Conservation (phyloP, 2,113 vertebrate genomes). For the Climacteris rufus region DNA sequence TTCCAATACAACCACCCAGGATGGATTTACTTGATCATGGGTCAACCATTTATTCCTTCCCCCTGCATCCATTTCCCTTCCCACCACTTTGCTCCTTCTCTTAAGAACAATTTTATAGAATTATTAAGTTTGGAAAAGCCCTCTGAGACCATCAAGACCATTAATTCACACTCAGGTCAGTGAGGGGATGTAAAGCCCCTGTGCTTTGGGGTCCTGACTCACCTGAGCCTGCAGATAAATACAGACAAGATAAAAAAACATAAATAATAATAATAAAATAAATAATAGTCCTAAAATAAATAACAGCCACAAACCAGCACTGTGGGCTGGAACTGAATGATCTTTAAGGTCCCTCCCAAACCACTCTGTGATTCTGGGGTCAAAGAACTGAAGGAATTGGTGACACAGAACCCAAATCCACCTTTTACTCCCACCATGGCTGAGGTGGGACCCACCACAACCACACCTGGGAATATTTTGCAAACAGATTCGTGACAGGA, state of each 20-base stretch:
- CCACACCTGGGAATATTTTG: neutral
- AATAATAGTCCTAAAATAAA: neutral
- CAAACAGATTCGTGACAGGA: neutral
- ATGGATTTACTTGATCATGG: fast-evolving
- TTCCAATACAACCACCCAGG: neutral
- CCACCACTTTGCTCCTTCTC: neutral
- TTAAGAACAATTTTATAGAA: fast-evolving
- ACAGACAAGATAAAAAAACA: too few relatives aligned
- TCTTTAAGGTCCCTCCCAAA: neutral
- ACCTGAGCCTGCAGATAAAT: neutral
- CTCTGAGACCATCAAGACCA: neutral
- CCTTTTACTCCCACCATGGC: fast-evolving
- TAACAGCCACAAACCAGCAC: neutral
- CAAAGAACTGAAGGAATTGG: fast-evolving
- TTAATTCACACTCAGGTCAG: fast-evolving
- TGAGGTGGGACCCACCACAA: neutral
- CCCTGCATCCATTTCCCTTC: neutral
- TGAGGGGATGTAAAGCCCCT: fast-evolving
- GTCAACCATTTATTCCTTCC: neutral
- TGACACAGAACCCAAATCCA: fast-evolving
- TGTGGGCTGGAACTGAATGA: neutral
- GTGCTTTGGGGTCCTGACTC: fast-evolving
- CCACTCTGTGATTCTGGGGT: neutral
- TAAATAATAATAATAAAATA: neutral
- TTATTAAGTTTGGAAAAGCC: neutral